phyloP scores from a whole-genome alignment of 2,888 invertebrate species.

The Drosophila melanocephala region DNA sequence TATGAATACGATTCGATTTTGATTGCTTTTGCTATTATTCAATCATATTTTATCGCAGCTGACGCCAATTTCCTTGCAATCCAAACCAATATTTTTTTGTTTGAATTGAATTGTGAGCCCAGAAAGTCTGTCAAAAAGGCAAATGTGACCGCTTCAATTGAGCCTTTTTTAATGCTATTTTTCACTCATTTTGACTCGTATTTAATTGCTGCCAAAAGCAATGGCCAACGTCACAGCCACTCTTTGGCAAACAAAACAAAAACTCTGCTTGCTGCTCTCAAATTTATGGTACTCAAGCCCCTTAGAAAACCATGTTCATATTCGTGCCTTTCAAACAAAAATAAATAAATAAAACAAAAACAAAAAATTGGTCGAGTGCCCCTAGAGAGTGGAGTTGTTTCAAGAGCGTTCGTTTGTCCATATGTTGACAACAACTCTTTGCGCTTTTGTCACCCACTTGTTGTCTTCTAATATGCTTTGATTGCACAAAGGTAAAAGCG shows the following conservation, averaged over 20 bases:
- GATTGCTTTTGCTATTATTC: constrained; percentile 54
- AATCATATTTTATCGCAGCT: constrained; percentile 67
- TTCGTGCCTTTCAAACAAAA: neutral
- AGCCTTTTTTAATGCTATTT: constrained; percentile 19
- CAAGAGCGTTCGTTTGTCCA: constrained; percentile 45
- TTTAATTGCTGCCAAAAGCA: constrained; percentile 63
- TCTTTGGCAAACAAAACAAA: constrained; percentile 15
- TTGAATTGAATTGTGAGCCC: constrained; percentile 17
- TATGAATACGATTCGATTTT: constrained; percentile 42
- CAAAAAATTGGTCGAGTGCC: constrained; percentile 23
- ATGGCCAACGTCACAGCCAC: constrained; percentile 33
- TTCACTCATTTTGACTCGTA: constrained; percentile 12
- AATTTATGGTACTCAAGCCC: constrained; percentile 59
- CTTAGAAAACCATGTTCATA: constrained; percentile 37
- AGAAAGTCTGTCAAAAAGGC: constrained; percentile 34
- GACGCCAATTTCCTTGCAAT: constrained; percentile 44
- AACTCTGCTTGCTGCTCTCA: constrained; percentile 48
- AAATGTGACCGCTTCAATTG: constrained; percentile 48
- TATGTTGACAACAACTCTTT: constrained; percentile 33
- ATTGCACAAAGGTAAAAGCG: constrained; percentile 30
- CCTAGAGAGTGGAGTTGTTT: constrained; percentile 21
- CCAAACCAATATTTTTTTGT: neutral
- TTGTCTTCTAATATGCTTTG: constrained; percentile 53
- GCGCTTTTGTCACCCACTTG: constrained; percentile 59
- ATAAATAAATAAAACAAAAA: neutral